Evolutionary conservation across 2,888 invertebrate genomes (phyloP).

Genomic region (Scaeva pyrastri): DNA sequence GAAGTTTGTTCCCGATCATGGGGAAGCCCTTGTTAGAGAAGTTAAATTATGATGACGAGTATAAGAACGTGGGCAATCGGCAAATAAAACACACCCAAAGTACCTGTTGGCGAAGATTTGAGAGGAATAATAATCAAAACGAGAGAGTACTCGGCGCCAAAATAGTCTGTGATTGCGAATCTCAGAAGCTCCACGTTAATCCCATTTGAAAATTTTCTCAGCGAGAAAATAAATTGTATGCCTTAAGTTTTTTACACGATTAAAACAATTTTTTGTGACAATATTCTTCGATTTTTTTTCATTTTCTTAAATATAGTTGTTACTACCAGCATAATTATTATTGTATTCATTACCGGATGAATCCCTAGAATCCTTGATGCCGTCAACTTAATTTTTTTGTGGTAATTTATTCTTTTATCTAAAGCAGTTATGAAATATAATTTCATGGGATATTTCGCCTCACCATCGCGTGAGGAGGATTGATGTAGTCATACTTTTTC

Average conservation of each 20-base stretch:
- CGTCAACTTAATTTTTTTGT: too few relatives aligned
- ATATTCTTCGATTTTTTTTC: too few relatives aligned
- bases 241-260: conserved; percentile 34
- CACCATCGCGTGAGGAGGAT: too few relatives aligned
- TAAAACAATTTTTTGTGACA: not conserved
- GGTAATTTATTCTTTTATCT: too few relatives aligned
- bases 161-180: conserved; percentile 66
- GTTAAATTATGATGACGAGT: conserved; percentile 79
- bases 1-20: conserved; percentile 80
- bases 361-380: too few relatives aligned
- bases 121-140: not conserved
- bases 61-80: conserved; percentile 8
- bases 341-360: too few relatives aligned
- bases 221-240: conserved; percentile 1
- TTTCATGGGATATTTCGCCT: too few relatives aligned
- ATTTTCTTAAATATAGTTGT: too few relatives aligned
- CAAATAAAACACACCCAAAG: conserved; percentile 17
- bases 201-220: not conserved
- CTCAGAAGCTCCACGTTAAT: conserved; percentile 31
- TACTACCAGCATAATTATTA: too few relatives aligned
- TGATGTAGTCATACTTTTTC: too few relatives aligned
- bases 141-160: conserved; percentile 57
- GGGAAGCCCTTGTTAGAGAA: conserved; percentile 80
- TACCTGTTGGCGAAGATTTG: conserved; percentile 57
- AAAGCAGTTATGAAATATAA: too few relatives aligned